Percentiles rank a stretch among this genome's conserved stretches.
Evolutionary conservation across 2,113 vertebrate species (phyloP).

Genomic region (Smithornis capensis): DNA sequence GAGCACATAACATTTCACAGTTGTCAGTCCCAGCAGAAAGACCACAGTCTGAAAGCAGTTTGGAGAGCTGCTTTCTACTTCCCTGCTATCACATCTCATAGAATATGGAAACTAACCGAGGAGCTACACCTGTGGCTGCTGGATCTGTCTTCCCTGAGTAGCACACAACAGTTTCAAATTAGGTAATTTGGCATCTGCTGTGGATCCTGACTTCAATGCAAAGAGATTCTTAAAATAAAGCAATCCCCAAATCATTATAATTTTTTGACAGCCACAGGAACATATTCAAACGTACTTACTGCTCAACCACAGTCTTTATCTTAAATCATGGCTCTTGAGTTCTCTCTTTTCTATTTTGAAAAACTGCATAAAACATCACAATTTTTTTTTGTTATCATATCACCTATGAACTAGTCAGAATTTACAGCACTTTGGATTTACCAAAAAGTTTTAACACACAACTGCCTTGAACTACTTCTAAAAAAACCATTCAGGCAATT

Average conservation of each 20-base stretch:
- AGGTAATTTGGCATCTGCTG: neutral
- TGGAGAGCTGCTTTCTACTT: neutral
- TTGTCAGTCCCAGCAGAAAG: neutral
- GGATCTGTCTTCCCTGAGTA: neutral
- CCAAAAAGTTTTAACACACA: neutral
- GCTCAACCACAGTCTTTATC: neutral
- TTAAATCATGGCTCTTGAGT: neutral
- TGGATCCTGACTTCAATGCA: neutral
- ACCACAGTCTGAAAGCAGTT: neutral
- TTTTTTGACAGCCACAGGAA: neutral
- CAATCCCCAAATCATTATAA: neutral
- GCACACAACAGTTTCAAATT: neutral
- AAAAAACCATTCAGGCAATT: neutral
- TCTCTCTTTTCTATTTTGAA: neutral
- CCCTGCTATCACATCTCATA: neutral
- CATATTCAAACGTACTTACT: neutral
- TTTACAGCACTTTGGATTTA: neutral
- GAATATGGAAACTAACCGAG: neutral
- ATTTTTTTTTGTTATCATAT: neutral
- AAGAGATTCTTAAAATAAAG: neutral
- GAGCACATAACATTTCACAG: neutral
- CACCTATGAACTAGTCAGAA: neutral
- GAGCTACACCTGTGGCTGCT: neutral
- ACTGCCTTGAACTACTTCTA: neutral
- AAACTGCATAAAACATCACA: neutral